These are phyloP conservation scores for Calonectris borealis DNA, from an alignment of 2,113 vertebrate species.

Conservation along the genomic window DNA sequence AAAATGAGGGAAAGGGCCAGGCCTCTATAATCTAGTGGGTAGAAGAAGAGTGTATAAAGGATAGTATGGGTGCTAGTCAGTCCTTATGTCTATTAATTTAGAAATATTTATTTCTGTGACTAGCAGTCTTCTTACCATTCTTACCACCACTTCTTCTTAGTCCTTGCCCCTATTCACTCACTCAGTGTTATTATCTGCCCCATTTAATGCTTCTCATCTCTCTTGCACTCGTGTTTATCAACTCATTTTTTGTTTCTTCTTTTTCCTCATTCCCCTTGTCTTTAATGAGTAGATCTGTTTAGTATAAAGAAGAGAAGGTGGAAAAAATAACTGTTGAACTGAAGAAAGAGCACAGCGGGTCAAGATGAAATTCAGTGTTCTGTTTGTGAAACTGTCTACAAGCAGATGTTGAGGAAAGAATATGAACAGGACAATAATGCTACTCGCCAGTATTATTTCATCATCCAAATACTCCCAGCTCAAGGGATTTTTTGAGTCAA, in stretches of 20 bases:
- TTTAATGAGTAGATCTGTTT: not conserved
- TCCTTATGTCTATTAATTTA: not conserved
- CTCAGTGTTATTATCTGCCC: not conserved
- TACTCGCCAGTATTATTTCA: not conserved
- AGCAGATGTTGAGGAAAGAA: not conserved
- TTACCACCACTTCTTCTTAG: not conserved
- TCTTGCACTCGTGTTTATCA: not conserved
- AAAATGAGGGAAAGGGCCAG: not conserved
- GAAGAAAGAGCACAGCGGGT: not conserved
- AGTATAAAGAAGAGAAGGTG: not conserved
- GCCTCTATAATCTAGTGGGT: not conserved
- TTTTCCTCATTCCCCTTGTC: not conserved
- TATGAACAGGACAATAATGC: not conserved
- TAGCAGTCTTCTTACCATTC: not conserved
- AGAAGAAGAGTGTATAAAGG: not conserved
- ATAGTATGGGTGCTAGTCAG: not conserved
- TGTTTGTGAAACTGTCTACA: not conserved
- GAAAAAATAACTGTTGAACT: not conserved
- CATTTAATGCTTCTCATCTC: not conserved
- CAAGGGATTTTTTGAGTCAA: not conserved
- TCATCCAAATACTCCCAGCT: not conserved
- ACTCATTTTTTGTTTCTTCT: not conserved
- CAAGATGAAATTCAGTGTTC: not conserved
- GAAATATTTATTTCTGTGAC: not conserved
- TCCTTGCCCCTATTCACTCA: not conserved